Base-by-base conservation (phyloP, 2,888 invertebrate species). In the Melipona bicolor region DNA sequence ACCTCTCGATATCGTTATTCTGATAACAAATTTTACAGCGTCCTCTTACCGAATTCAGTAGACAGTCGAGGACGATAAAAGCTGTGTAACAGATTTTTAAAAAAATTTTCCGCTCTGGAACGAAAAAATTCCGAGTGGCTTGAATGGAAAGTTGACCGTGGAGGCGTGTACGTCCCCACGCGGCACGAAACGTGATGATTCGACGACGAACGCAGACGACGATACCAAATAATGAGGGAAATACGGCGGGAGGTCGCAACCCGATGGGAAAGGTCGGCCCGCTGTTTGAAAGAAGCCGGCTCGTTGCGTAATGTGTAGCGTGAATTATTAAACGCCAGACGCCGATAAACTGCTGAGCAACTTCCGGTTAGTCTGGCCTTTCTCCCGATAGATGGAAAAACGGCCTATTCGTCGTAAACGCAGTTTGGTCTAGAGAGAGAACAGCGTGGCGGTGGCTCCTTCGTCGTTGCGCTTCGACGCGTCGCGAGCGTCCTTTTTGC, bases 191-290 rank as follows among this genome's bases (percentile, higher is more conserved):
- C 4, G 43, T 43, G 43, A 72, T 78, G 84, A 86, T 82, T 81
- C 59, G 73, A 64, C 81, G 85, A 11, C 70, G 74, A 36, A 17
- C 85, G 56, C 75, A 76, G 9, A 43, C 43, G 43, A 76, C 71
- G 79, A 90, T 88, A 90, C n/a, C 85, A 90, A 90, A 91, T 91
- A 87, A 90, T 90, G 2, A 43, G 9, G 9, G 88, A 91, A 90
- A 89, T 90, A 81, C 88, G 84, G 76, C 87, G 83, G 82, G 87
- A 89, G 91, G 91, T 89, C 91, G 83, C 88, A 85, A 93, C 92
- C 93, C 89, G 83, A 88, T 92, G 93, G 91, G 93, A 93, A 89
- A 93, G 91, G 91, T 92, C 90, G 87, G 74, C 36, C 74, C 86
- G 88, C 90, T 92, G 92, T 90, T 92, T 89, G 90, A 86, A 91